Percentiles rank a stretch among this genome's conserved stretches.
Evolutionary conservation across 2,797 vertebrate species (phyloP).

Genomic region (Clarias fuscus): DNA sequence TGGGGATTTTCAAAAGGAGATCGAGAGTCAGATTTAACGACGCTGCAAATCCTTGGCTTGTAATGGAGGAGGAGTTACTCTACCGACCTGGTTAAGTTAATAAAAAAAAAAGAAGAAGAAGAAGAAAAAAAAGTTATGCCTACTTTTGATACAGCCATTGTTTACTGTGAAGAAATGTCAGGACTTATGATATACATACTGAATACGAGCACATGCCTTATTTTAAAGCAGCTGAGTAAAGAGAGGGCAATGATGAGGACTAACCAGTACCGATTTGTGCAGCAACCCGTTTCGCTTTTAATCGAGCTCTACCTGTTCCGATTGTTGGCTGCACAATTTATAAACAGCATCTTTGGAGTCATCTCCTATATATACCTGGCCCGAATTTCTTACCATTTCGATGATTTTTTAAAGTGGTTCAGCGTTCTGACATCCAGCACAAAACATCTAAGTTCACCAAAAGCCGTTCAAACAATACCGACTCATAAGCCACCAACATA

Average conservation of each 20-base stretch:
- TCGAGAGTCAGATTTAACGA: no score
- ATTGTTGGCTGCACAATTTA: constrained; percentile 15
- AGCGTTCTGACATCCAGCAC: constrained; percentile 28
- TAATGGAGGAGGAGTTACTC: no score
- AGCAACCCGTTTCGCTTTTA: not conserved
- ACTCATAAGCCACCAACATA: constrained; percentile 32
- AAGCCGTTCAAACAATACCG: constrained; percentile 40
- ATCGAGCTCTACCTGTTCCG: not conserved
- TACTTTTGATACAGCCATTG: not conserved
- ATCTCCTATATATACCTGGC: constrained; percentile 3
- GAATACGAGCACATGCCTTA: not conserved
- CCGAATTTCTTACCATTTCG: not conserved
- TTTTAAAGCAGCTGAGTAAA: constrained; percentile 20
- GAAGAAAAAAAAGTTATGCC: no score
- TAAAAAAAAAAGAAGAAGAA: no score
- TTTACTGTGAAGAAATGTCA: not conserved
- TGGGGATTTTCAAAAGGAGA: no score
- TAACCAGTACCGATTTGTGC: not conserved
- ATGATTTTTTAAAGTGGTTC: constrained; percentile 28
- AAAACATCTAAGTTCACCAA: constrained; percentile 26
- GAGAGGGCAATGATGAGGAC: constrained; percentile 18
- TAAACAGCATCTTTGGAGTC: not conserved
- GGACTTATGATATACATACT: not conserved
- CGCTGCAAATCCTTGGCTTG: no score
- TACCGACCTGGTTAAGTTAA: no score